Conservation (phyloP, 2,797 vertebrate species). For the Falco cherrug region DNA sequence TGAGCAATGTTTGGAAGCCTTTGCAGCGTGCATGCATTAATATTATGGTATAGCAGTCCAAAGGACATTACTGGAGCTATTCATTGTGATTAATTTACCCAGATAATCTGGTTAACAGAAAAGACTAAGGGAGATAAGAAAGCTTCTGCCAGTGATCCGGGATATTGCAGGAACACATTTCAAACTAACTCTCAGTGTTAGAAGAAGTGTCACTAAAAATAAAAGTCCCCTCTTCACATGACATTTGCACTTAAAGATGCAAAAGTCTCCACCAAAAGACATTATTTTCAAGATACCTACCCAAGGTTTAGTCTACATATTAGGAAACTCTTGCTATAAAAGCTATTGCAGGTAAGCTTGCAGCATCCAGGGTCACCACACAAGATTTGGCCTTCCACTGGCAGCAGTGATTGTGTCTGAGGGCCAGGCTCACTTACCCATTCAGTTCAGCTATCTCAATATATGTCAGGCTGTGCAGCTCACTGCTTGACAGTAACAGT, state of each 20-base stretch:
- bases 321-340: not conserved
- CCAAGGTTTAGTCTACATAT: not conserved
- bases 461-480: conserved; percentile 89
- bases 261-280: not conserved
- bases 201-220: not conserved
- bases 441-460: conserved; percentile 94
- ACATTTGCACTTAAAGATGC: not conserved
- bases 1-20: not conserved
- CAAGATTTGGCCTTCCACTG: not conserved
- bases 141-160: not conserved
- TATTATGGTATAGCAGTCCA: not conserved
- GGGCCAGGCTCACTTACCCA: conserved; percentile 81
- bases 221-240: not conserved
- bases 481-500: conserved; percentile 91
- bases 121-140: not conserved
- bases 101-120: not conserved
- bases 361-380: not conserved
- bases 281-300: not conserved
- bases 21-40: not conserved
- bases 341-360: not conserved
- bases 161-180: not conserved
- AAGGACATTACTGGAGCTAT: not conserved
- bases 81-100: not conserved
- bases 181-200: not conserved
- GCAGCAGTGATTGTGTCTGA: not conserved